A percentile compares a stretch with the other conserved stretches of the same genome.
Conservation (phyloP, 2,888 invertebrate genomes). For the Tipula confusa region DNA sequence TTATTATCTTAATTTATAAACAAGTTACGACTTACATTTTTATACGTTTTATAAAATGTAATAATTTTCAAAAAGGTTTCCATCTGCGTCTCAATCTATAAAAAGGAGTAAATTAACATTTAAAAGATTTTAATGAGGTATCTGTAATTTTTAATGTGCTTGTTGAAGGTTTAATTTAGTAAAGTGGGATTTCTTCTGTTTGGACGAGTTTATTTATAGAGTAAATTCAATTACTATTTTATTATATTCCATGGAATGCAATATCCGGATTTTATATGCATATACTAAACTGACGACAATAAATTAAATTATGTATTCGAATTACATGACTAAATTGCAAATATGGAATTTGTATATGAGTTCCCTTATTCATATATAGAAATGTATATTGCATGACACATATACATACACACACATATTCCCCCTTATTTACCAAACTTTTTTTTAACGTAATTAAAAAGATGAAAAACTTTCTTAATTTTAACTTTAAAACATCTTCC, state of each 20-base stretch:
- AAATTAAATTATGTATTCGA: background rate
- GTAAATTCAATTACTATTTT: no score
- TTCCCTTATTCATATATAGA: background rate
- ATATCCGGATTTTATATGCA: background rate
- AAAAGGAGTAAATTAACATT: conserved; percentile 3
- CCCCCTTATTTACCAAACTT: background rate
- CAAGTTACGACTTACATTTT: background rate
- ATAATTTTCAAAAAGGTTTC: background rate
- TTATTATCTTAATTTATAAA: conserved; percentile 9
- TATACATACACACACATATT: background rate
- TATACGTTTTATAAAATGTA: background rate
- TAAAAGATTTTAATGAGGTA: conserved; percentile 6
- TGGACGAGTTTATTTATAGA: no score
- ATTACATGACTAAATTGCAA: background rate
- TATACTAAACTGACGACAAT: no score
- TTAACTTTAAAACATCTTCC: background rate
- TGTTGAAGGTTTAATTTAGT: background rate
- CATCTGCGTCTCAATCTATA: background rate
- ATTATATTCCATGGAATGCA: background rate
- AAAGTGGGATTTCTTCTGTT: background rate
- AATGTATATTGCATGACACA: background rate
- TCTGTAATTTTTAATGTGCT: background rate
- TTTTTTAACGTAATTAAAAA: background rate
- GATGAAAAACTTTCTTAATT: conserved; percentile 15
- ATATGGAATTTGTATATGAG: background rate